A percentile compares a stretch with the other conserved stretches of the same genome.
These are phyloP conservation scores for Oostethus manadensis DNA, from an alignment of 2,113 vertebrate genomes.

Conservation along the genomic window DNA sequence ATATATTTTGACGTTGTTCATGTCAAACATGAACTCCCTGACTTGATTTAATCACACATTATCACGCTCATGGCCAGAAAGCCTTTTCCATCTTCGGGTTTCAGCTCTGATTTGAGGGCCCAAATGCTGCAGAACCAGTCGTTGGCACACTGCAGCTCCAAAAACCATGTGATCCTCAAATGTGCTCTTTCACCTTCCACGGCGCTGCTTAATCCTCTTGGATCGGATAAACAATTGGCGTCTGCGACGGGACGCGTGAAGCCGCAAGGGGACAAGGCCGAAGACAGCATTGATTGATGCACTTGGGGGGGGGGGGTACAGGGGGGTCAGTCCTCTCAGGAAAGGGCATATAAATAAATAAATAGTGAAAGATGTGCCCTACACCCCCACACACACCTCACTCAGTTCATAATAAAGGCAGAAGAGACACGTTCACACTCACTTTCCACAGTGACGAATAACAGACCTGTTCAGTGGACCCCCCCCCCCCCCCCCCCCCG, in stretches of 20 bases:
- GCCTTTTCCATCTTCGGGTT: background rate
- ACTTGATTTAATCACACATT: too few species aligned
- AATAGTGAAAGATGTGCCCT: constrained; percentile 17
- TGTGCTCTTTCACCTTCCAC: constrained; percentile 7
- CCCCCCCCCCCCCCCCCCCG: background rate
- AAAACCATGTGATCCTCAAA: background rate
- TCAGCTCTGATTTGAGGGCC: constrained; percentile 18
- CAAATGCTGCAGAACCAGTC: too few species aligned
- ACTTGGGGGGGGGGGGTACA: constrained; percentile 12
- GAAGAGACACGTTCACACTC: constrained; percentile 1
- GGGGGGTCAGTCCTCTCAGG: constrained; percentile 26
- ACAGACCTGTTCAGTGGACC: constrained; percentile 13
- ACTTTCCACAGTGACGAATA: constrained; percentile 9
- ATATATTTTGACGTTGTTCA: too few species aligned
- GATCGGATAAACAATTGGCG: constrained; percentile 44
- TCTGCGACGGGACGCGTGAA: constrained; percentile 41
- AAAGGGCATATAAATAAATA: constrained; percentile 43
- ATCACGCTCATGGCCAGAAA: too few species aligned
- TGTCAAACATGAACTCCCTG: too few species aligned
- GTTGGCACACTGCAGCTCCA: too few species aligned
- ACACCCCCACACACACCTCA: too few species aligned
- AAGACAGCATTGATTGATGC: constrained; percentile 49
- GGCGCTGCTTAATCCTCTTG: constrained; percentile 24
- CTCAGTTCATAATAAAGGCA: constrained; percentile 1
- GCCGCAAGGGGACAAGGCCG: constrained; percentile 36